Percentiles rank a stretch among this genome's conserved stretches.
These are phyloP conservation scores for Trichoplusia ni DNA, from an alignment of 1,140 invertebrate species.

Conservation along the genomic window DNA sequence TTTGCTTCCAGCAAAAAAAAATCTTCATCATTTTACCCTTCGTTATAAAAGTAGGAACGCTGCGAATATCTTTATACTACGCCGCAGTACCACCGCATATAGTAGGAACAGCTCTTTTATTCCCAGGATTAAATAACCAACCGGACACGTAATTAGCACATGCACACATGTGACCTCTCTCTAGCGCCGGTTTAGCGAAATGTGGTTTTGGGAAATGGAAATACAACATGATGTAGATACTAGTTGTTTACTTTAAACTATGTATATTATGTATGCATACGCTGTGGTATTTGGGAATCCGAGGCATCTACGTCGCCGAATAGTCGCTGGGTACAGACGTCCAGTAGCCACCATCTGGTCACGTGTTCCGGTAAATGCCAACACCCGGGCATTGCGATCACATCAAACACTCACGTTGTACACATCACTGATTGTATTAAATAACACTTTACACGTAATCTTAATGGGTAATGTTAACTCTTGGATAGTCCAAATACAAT, in stretches of 20 bases:
- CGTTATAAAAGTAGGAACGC: slow-evolving; percentile 45
- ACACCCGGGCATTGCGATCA: slow-evolving; percentile 67
- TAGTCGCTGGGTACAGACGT: slow-evolving; percentile 71
- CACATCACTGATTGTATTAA: slow-evolving; percentile 3
- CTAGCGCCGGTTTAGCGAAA: not conserved
- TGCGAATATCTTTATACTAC: slow-evolving; percentile 34
- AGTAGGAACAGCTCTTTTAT: slow-evolving; percentile 24
- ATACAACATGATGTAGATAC: no score
- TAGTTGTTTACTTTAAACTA: not conserved
- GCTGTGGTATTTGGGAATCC: slow-evolving; percentile 74
- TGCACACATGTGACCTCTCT: slow-evolving; percentile 1
- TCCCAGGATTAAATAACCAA: slow-evolving; percentile 14
- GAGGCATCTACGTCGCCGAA: slow-evolving; percentile 64
- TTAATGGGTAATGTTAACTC: not conserved
- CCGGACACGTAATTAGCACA: slow-evolving; percentile 24
- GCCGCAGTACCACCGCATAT: not conserved
- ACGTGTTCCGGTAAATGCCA: slow-evolving; percentile 78
- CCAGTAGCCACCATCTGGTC: slow-evolving; percentile 79
- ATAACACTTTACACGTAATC: not conserved
- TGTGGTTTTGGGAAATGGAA: not conserved
- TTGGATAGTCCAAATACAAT: no score
- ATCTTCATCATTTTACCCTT: slow-evolving; percentile 63
- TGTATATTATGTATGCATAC: slow-evolving; percentile 47
- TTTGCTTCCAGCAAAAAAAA: slow-evolving; percentile 67
- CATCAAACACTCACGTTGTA: slow-evolving; percentile 9